Percentiles rank a stretch among this genome's conserved stretches.
Evolutionary conservation across 2,797 vertebrate species (phyloP).

Genomic region (Pelochelys cantorii): DNA sequence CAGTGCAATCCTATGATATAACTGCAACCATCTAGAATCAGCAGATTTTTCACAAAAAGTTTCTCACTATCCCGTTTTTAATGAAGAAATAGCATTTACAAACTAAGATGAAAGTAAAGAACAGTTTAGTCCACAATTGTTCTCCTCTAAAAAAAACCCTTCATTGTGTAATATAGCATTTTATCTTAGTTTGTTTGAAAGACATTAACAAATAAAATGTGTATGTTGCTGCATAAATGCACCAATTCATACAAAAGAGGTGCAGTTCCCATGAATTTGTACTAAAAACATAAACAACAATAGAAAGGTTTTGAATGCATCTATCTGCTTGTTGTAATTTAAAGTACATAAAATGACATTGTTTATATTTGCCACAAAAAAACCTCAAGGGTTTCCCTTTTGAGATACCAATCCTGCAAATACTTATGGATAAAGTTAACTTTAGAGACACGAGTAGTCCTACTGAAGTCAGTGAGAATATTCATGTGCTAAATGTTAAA

Average conservation of each 20-base stretch:
- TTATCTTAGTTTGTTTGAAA: background rate
- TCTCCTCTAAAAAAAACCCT: background rate
- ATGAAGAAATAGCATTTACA: background rate
- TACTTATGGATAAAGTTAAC: background rate
- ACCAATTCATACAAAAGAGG: background rate
- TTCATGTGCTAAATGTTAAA: background rate
- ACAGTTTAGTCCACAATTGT: background rate
- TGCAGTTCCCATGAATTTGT: background rate
- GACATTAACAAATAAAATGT: background rate
- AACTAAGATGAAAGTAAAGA: background rate
- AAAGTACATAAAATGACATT: background rate
- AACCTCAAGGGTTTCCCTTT: background rate
- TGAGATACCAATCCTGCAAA: background rate
- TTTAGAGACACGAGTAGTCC: background rate
- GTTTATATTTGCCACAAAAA: background rate
- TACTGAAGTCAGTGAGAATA: background rate
- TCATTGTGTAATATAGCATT: background rate
- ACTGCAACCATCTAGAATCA: background rate
- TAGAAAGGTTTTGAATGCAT: background rate
- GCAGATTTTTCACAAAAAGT: background rate
- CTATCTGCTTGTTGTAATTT: background rate
- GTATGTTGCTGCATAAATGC: background rate
- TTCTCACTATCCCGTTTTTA: background rate
- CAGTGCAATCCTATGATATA: background rate
- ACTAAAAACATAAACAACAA: background rate